Conservation (phyloP, 2,888 invertebrate species). For the Heliconius erato region DNA sequence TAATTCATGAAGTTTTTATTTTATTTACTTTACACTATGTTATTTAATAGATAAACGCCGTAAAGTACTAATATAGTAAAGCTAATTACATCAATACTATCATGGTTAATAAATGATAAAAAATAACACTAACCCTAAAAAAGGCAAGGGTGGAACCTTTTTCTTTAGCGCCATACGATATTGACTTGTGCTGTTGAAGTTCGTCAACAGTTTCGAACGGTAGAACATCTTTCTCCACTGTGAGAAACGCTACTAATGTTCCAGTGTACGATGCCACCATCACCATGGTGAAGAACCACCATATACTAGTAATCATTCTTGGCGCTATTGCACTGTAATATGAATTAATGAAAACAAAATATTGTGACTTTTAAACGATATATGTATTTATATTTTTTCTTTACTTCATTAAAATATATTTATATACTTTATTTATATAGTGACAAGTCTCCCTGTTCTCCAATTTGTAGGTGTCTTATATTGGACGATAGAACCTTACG, state of each 20-base stretch:
- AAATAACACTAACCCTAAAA: slow-evolving; percentile 88
- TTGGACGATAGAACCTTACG: too few species aligned
- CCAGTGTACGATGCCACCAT: slow-evolving; percentile 95
- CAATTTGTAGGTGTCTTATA: too few species aligned
- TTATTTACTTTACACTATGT: neutral
- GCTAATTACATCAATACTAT: too few species aligned
- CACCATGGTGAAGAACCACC: slow-evolving; percentile 96
- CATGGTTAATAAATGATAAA: neutral
- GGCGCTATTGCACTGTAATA: slow-evolving; percentile 92
- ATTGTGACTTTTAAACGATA: neutral
- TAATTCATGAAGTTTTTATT: neutral
- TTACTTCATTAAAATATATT: too few species aligned
- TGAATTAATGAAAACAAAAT: neutral
- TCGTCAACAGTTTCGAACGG: slow-evolving; percentile 93
- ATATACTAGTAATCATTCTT: slow-evolving; percentile 93
- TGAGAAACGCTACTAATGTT: slow-evolving; percentile 95
- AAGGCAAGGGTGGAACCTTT: slow-evolving; percentile 94
- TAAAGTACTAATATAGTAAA: neutral
- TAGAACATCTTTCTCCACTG: slow-evolving; percentile 89
- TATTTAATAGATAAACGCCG: neutral
- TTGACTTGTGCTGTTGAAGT: slow-evolving; percentile 91
- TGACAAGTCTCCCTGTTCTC: too few species aligned
- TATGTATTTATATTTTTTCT: neutral
- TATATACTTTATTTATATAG: too few species aligned
- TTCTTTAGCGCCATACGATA: slow-evolving; percentile 93